phyloP scores from a whole-genome alignment of 2,797 vertebrate genomes.

The Pampus argenteus region DNA sequence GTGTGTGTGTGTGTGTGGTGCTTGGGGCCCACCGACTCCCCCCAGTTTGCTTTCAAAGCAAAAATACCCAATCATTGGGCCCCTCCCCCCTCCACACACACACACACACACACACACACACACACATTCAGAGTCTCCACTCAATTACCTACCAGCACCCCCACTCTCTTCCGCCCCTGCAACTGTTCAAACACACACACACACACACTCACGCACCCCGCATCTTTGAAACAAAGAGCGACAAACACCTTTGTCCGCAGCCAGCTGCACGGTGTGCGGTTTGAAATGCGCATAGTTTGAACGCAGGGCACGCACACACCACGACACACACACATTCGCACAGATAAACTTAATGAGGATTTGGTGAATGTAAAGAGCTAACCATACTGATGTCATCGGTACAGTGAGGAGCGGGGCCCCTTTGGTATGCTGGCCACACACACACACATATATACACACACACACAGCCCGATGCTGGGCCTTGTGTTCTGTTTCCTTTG shows the following conservation, averaged over 20 bases:
- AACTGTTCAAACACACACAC: slow-evolving; percentile 66
- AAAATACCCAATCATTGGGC: slow-evolving; percentile 62
- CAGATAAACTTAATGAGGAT: slow-evolving; percentile 74
- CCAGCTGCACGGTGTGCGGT: slow-evolving; percentile 64
- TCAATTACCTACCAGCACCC: slow-evolving; percentile 41
- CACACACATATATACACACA: slow-evolving; percentile 56
- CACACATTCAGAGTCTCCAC: slow-evolving; percentile 46
- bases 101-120: slow-evolving; percentile 27
- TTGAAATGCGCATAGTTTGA: slow-evolving; percentile 37
- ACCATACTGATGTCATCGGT: slow-evolving; percentile 78
- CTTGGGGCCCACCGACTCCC: slow-evolving; percentile 7
- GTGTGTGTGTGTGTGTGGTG: background rate
- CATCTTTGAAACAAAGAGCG: slow-evolving; percentile 70
- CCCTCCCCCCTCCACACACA: background rate
- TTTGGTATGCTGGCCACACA: slow-evolving; percentile 79
- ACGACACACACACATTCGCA: slow-evolving; percentile 19
- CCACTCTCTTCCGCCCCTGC: slow-evolving; percentile 56
- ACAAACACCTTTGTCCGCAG: slow-evolving; percentile 74
- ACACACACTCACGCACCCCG: slow-evolving; percentile 45
- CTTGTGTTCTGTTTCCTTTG: slow-evolving; percentile 78
- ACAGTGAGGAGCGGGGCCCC: slow-evolving; percentile 77
- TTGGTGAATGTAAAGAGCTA: slow-evolving; percentile 59
- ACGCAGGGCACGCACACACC: slow-evolving; percentile 35
- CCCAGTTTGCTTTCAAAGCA: slow-evolving; percentile 66
- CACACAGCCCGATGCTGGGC: slow-evolving; percentile 54